Conservation (phyloP, 2,797 vertebrate genomes). For the Apogon talboti region DNA sequence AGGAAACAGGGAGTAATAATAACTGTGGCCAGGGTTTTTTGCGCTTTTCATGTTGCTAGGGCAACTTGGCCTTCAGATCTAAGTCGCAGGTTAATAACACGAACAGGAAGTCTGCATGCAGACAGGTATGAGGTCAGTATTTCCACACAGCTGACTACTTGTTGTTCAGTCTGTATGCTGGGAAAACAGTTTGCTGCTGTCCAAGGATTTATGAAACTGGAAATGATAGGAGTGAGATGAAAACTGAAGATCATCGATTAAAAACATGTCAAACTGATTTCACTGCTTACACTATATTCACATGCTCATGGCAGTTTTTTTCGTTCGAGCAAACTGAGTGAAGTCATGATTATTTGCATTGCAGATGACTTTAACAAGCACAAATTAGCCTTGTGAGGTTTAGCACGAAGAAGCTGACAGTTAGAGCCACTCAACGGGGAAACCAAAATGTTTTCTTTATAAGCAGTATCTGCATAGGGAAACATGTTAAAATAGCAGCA, state of each 20-base stretch:
- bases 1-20: conserved; percentile 62
- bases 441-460: conserved; percentile 55
- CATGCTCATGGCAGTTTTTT: background rate
- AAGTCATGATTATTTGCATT: conserved; percentile 41
- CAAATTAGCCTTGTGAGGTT: conserved; percentile 8
- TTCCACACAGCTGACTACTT: conserved; percentile 60
- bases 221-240: background rate
- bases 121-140: conserved; percentile 70
- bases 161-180: conserved; percentile 37
- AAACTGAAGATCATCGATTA: conserved; percentile 6
- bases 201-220: conserved; percentile 5
- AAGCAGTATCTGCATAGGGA: conserved; percentile 40
- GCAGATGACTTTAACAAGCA: conserved; percentile 49
- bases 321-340: conserved; percentile 1
- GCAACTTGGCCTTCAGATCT: conserved; percentile 48
- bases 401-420: conserved; percentile 16
- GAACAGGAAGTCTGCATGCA: conserved; percentile 53
- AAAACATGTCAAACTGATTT: background rate
- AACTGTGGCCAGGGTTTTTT: conserved; percentile 19
- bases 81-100: conserved; percentile 52
- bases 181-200: conserved; percentile 25
- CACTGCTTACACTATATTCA: background rate
- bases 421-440: conserved; percentile 10
- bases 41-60: conserved; percentile 21
- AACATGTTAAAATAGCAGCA: conserved; percentile 59